phyloP scores from a whole-genome alignment of 1,140 invertebrate genomes.

The Nephila pilipes region DNA sequence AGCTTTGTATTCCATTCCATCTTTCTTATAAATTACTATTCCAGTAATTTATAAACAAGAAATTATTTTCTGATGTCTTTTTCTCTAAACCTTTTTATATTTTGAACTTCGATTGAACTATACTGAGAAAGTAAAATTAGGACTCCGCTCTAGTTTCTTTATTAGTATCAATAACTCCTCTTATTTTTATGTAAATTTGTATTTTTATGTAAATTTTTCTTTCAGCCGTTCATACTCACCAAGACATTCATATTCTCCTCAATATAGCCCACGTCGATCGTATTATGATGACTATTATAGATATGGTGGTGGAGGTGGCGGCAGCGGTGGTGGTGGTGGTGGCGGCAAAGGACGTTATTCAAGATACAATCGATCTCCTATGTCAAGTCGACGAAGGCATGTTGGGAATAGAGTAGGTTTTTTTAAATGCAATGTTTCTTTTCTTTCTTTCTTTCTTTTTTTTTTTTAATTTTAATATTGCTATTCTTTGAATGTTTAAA shows the following conservation, averaged over 20 bases:
- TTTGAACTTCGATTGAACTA: too few species aligned
- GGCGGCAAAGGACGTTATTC: neutral
- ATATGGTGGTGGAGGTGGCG: too few species aligned
- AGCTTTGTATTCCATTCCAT: too few species aligned
- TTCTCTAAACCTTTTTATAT: too few species aligned
- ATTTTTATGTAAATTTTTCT: constrained; percentile 40
- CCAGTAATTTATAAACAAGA: too few species aligned
- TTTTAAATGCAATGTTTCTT: neutral
- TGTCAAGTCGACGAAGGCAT: constrained; percentile 83
- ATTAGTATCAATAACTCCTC: neutral
- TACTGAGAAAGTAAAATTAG: too few species aligned
- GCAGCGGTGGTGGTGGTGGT: neutral
- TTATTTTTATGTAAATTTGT: neutral
- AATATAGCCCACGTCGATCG: constrained; percentile 63
- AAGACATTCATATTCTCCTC: constrained; percentile 71
- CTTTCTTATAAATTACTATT: too few species aligned
- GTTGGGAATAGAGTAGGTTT: constrained; percentile 80
- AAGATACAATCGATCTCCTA: constrained; percentile 82
- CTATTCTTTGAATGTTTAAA: neutral
- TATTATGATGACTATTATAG: constrained; percentile 70
- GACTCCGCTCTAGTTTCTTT: too few species aligned
- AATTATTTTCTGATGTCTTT: too few species aligned
- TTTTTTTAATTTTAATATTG: too few species aligned
- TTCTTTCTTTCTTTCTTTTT: neutral
- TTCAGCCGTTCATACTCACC: constrained; percentile 75